A percentile compares a stretch with the other conserved stretches of the same genome.
Conservation (phyloP, 2,888 invertebrate genomes). For the Calliopum simillimum region DNA sequence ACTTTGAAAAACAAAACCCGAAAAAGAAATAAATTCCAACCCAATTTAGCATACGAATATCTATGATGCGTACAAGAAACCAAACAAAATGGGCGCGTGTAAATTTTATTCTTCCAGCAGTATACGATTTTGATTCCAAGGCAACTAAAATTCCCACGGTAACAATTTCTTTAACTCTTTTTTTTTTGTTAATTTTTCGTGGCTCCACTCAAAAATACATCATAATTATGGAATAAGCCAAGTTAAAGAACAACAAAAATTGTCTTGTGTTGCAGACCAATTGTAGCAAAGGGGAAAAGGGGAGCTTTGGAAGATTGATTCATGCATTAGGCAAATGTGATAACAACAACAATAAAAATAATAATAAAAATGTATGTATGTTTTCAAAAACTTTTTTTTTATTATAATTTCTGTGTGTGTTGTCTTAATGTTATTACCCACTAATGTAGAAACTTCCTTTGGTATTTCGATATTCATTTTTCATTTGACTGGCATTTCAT, state of each 20-base stretch:
- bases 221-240: constrained; percentile 21
- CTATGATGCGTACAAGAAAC: too few species aligned
- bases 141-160: constrained; percentile 21
- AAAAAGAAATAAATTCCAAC: too few species aligned
- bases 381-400: neutral
- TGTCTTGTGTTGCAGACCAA: neutral
- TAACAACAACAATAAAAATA: neutral
- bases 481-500: too few species aligned
- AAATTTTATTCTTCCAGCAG: neutral
- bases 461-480: too few species aligned
- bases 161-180: neutral
- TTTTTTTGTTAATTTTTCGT: too few species aligned
- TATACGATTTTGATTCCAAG: neutral
- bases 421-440: neutral
- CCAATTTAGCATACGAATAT: too few species aligned
- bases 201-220: constrained; percentile 20
- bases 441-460: too few species aligned
- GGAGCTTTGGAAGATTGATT: constrained; percentile 7
- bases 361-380: neutral
- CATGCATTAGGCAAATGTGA: constrained; percentile 24
- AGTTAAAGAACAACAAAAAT: neutral
- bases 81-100: too few species aligned
- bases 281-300: neutral
- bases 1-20: neutral
- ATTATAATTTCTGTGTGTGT: neutral